Base-by-base conservation (phyloP, 2,797 vertebrate genomes). In the Sebastolobus alascanus region DNA sequence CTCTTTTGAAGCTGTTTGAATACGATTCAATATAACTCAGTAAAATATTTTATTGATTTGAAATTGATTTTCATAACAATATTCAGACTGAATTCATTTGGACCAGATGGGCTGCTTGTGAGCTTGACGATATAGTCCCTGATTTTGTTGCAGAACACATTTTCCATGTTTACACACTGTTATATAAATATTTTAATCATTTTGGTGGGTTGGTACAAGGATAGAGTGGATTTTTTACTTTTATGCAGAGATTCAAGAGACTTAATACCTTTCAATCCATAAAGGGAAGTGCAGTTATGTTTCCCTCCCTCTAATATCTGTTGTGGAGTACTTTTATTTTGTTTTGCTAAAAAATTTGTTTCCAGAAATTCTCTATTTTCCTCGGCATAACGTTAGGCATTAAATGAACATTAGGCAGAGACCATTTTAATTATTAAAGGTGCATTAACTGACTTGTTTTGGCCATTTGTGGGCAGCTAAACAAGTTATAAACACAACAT, bases 401-500 rank as follows among this genome's bases (percentile, higher is more conserved):
- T 18, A 56, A 55, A 37, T 27, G 8, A 69, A 56, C 33, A 38
- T 56, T 56, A 69, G 25, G 14, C 13, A 25, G 55, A 50, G 14
- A 16, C 12, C 5, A 46, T 50, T 61, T 72, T 2, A 52, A 50
- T 35, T 20, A 37, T 63, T 61, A 52, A 61, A 52, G 40, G 9
- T 63, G 14, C 58, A 73, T 52, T 37, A 35, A 73, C 40, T 25
- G n/a, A 73, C 29, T 73, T 63, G 9, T 63, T 52, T 50, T n/a
- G 8, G 12, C 2, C 27, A 60, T 72, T 43, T 60, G 25, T 27
- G 12, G n/a, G 8, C 1, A 33, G 29, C 25, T 3, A 11, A 25
- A 55, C 29, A 56, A 25, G 46, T 27, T 69, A 10, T 38, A 20
- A 29, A 58, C 16, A 58, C 25, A 59, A 29, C 9, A 52, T 18